Evolutionary conservation across 2,888 invertebrate genomes (phyloP).

Genomic region (Spialia ferax): DNA sequence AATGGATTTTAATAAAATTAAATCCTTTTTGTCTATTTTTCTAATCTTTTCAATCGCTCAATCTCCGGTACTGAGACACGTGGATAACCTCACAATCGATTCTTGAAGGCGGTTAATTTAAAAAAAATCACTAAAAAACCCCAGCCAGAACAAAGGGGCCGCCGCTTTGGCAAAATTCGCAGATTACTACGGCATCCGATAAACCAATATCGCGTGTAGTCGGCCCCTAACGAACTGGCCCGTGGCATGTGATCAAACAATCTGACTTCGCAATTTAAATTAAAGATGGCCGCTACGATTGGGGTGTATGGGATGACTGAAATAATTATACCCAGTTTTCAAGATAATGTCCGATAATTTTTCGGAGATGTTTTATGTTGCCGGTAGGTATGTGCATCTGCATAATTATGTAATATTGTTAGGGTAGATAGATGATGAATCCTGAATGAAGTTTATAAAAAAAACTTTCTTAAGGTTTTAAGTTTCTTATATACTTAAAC

Average conservation of each 20-base stretch:
- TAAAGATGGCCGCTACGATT: conserved; percentile 26
- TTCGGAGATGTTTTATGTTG: background rate
- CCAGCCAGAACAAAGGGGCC: conserved; percentile 75
- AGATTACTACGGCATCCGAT: conserved; percentile 82
- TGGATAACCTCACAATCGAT: conserved; percentile 67
- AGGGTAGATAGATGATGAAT: too few species aligned
- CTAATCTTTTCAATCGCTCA: background rate
- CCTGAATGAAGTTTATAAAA: too few species aligned
- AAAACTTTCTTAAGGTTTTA: too few species aligned
- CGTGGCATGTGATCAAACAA: conserved; percentile 22
- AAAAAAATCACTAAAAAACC: conserved; percentile 67
- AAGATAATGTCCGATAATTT: conserved; percentile 18
- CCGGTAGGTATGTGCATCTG: background rate
- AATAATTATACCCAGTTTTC: conserved; percentile 6
- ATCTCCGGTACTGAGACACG: conserved; percentile 5
- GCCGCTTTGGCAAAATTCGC: conserved; percentile 77
- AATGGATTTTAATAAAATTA: too few species aligned
- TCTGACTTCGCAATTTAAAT: conserved; percentile 28
- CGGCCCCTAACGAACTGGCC: conserved; percentile 57
- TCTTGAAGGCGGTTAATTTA: conserved; percentile 72
- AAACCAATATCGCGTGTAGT: conserved; percentile 79
- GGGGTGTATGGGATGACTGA: conserved; percentile 1
- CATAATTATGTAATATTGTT: too few species aligned
- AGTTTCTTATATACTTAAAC: background rate
- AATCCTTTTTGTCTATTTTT: too few species aligned